Conservation (phyloP, 2,797 vertebrate genomes). For the Fistularia tabacaria region DNA sequence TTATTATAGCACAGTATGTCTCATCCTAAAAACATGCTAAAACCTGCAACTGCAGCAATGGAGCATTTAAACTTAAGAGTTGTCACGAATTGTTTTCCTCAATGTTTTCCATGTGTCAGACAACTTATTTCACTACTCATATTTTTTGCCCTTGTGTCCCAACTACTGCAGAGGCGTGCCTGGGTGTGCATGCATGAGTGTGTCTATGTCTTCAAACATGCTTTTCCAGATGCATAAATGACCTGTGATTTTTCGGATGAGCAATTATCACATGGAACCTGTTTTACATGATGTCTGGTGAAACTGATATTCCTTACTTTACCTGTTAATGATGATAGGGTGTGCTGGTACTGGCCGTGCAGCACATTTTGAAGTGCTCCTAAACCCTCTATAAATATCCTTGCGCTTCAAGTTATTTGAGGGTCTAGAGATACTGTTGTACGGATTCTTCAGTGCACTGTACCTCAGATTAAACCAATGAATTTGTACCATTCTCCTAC, state of each 20-base stretch:
- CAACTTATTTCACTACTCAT: constrained; percentile 37
- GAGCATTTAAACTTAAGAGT: no score
- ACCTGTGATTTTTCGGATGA: constrained; percentile 26
- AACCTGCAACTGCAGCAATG: no score
- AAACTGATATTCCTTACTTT: not conserved
- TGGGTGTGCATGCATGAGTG: constrained; percentile 7
- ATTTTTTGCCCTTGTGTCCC: constrained; percentile 24
- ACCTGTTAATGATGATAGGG: not conserved
- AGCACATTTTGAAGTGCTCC: constrained; percentile 25
- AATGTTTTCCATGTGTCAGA: constrained; percentile 25
- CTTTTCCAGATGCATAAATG: constrained; percentile 21
- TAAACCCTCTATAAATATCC: constrained; percentile 52
- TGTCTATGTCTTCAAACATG: not conserved
- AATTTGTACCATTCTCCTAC: no score
- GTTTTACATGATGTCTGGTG: constrained; percentile 3
- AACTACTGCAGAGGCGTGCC: constrained; percentile 36
- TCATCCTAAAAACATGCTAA: no score
- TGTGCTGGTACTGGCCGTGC: not conserved
- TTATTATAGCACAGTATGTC: no score
- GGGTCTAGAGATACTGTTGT: constrained; percentile 43
- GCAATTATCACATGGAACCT: constrained; percentile 7
- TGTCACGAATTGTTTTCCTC: constrained; percentile 8
- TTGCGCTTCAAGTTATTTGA: constrained; percentile 42
- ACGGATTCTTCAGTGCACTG: constrained; percentile 25
- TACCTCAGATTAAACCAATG: no score